Conservation (phyloP, 2,113 vertebrate species). For the Salvelinus sp. region DNA sequence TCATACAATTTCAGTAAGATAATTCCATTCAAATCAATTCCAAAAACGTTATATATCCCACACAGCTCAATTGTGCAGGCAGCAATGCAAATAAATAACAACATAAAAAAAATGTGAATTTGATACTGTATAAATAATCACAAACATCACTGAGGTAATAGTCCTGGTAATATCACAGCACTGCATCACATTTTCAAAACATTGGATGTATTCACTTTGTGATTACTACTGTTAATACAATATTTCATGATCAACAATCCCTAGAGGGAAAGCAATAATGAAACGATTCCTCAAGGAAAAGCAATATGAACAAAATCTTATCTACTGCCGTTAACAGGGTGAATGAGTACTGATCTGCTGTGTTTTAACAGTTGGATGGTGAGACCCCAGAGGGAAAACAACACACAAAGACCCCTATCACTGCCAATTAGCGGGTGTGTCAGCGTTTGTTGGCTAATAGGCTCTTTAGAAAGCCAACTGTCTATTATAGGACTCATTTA, state of each 20-base stretch:
- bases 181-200: not conserved
- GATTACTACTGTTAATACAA: not conserved
- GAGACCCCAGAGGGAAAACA: conserved; percentile 59
- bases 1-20: too few species aligned
- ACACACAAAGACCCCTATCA: conserved; percentile 63
- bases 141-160: too few species aligned
- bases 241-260: too few species aligned
- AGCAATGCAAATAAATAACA: too few species aligned
- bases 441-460: conserved; percentile 74
- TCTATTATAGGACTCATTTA: conserved; percentile 60
- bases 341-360: conserved; percentile 25
- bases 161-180: too few species aligned
- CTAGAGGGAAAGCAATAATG: not conserved
- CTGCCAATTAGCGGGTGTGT: conserved; percentile 74
- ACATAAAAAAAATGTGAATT: too few species aligned
- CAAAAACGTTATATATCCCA: too few species aligned
- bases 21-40: too few species aligned
- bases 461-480: conserved; percentile 65
- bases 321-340: conserved; percentile 28
- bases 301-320: conserved; percentile 26
- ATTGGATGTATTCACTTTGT: not conserved
- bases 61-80: too few species aligned
- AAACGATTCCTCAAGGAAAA: not conserved
- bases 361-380: conserved; percentile 41
- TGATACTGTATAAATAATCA: too few species aligned